Percentiles rank a stretch among this genome's conserved stretches.
Evolutionary conservation across 2,888 invertebrate species (phyloP).

Genomic region (Dicyrtoma fusca): DNA sequence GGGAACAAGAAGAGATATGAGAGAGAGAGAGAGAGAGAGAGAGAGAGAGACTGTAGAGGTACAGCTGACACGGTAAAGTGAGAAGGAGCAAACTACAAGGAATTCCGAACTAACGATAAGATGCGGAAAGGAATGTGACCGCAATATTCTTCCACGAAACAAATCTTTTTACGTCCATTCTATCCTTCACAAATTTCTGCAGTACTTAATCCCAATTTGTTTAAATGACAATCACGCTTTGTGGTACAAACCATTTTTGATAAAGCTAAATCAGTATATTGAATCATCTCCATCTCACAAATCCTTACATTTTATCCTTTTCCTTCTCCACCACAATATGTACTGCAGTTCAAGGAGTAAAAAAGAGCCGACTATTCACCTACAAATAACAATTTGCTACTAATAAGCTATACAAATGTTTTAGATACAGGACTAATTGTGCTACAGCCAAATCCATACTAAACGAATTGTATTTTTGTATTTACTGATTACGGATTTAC

Average conservation of each 20-base stretch:
- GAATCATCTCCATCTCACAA: background rate
- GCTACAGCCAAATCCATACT: no score
- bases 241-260: background rate
- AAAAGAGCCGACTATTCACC: no score
- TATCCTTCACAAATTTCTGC: background rate
- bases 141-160: background rate
- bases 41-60: background rate
- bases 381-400: no score
- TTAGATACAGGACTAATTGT: no score
- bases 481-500: no score
- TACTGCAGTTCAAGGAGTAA: no score
- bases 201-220: slow-evolving; percentile 19
- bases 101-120: background rate
- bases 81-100: background rate
- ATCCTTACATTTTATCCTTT: no score
- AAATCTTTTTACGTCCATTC: background rate
- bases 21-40: no score
- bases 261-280: background rate
- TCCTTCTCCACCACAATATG: no score
- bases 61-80: background rate
- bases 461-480: no score
- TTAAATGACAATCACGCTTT: slow-evolving; percentile 8
- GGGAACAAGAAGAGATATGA: no score
- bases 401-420: no score
- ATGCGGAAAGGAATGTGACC: slow-evolving; percentile 18